Evolutionary conservation across 2,113 vertebrate species (phyloP), one percentile per base, ranked within the genome.

Genomic region (Trichechus manatus): DNA sequence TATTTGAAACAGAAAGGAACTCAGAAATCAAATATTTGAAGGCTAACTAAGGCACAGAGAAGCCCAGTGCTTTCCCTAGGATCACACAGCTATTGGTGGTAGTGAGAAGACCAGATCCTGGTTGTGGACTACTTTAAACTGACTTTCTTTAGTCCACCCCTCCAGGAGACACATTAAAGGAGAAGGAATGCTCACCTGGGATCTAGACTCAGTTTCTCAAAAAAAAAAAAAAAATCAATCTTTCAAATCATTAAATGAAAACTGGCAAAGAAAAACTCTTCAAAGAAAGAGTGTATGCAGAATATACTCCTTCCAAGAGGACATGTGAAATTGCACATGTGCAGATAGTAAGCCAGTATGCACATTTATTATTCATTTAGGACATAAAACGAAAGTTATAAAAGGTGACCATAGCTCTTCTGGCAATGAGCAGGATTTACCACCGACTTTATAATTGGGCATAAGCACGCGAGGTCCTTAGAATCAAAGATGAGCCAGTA

Each of bases 381-480:
- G 66, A 94, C 90, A 94, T 96, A 96, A 96, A 95, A 96, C 75
- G 75, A 95, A 96, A 96, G 88, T 88, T 80, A 91, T 66, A 95
- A 96, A 96, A 92, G 77, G n/a, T 95, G 94, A 89, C 91, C 59
- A 90, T 80, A 86, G 91, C 42, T 96, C 83, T 96, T 75, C 94
- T 94, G 95, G 89, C 89, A 92, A 95, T 88, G 31, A 96, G 64
- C n/a, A 84, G 68, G 91, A 74, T 97, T 96, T 92, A 96, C 87
- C 97, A 87, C 93, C 94, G 87, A 90, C 95, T 97, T 68, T 56
- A 77, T 92, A 97, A 95, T 61, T 96, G 89, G 75, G 83, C 92
- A 95, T 85, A 94, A 97, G 87, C 95, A 75, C 82, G 68, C 96
- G 78, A 95, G 94, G 78, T 90, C 81, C 89, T 95, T 56, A 27